Conservation (phyloP, 2,888 invertebrate genomes). For the Ditula angustiorana region DNA sequence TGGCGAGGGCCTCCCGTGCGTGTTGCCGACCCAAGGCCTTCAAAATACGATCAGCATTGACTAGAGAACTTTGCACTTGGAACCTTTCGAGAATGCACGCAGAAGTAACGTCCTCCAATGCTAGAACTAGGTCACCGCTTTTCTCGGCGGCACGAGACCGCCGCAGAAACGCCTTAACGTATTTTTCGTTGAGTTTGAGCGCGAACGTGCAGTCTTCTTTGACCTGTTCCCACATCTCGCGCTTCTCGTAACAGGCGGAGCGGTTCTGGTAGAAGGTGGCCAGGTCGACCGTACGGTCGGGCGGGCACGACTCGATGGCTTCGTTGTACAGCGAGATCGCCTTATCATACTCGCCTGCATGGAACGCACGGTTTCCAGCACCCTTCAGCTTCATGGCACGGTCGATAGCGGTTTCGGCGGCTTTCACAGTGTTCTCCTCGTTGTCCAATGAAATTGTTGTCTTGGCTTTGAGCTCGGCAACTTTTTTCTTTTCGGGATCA, state of each 20-base stretch:
- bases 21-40: conserved; percentile 92
- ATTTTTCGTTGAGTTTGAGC: conserved; percentile 92
- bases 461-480: conserved; percentile 79
- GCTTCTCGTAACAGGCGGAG: conserved; percentile 97
- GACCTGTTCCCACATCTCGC: conserved; percentile 93
- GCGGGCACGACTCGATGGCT: conserved; percentile 96
- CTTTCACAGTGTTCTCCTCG: conserved; percentile 77
- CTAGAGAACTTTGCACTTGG: conserved; percentile 91
- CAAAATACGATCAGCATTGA: conserved; percentile 94
- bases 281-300: conserved; percentile 89
- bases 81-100: conserved; percentile 96
- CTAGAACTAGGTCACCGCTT: conserved; percentile 90
- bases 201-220: conserved; percentile 95
- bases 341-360: conserved; percentile 94
- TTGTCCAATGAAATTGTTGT: conserved; percentile 87
- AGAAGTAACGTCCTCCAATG: conserved; percentile 96
- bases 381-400: conserved; percentile 93
- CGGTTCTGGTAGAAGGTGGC: conserved; percentile 98
- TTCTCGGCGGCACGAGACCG: conserved; percentile 94
- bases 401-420: conserved; percentile 87
- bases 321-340: conserved; percentile 95
- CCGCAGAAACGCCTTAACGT: conserved; percentile 94
- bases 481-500: conserved; percentile 83
- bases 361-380: conserved; percentile 95
- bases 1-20: conserved; percentile 90